Conservation (phyloP, 1,140 invertebrate genomes). For the Halesus radiatus region DNA sequence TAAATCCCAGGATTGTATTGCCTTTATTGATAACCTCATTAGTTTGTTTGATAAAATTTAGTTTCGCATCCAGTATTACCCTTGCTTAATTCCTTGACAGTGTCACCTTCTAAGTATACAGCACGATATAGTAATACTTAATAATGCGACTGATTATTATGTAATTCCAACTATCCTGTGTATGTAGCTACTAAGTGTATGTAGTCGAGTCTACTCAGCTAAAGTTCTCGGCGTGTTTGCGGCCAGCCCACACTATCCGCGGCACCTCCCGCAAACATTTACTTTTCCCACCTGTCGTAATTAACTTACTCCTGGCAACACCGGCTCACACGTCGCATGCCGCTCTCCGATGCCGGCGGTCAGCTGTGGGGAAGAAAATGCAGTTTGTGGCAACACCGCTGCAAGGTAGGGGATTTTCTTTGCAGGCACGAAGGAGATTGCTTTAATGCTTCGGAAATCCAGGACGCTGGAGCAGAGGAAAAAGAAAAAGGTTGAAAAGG, state of each 20-base stretch:
- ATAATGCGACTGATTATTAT: neutral
- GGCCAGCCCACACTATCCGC: slow-evolving; percentile 37
- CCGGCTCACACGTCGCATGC: slow-evolving; percentile 4
- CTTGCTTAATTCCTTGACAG: too few species aligned
- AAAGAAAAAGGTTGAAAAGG: too few species aligned
- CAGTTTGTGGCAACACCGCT: neutral
- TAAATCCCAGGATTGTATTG: too few species aligned
- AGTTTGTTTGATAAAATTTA: too few species aligned
- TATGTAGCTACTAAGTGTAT: too few species aligned
- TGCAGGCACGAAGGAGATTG: neutral
- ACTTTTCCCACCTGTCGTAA: slow-evolving; percentile 47
- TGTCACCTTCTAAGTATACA: too few species aligned
- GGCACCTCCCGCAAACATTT: slow-evolving; percentile 39
- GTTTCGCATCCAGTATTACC: too few species aligned
- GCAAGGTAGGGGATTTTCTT: neutral
- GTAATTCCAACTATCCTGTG: slow-evolving; percentile 1
- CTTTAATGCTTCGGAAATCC: too few species aligned
- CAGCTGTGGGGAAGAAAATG: neutral
- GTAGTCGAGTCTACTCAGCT: neutral
- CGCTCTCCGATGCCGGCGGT: neutral
- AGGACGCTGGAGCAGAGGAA: too few species aligned
- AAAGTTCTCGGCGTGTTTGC: slow-evolving; percentile 44
- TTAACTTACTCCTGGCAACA: slow-evolving; percentile 38
- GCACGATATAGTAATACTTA: too few species aligned
- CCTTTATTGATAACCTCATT: too few species aligned